Percentiles rank a stretch among this genome's conserved stretches.
Conservation (phyloP, 1,140 invertebrate species). For the Pissodes strobi region DNA sequence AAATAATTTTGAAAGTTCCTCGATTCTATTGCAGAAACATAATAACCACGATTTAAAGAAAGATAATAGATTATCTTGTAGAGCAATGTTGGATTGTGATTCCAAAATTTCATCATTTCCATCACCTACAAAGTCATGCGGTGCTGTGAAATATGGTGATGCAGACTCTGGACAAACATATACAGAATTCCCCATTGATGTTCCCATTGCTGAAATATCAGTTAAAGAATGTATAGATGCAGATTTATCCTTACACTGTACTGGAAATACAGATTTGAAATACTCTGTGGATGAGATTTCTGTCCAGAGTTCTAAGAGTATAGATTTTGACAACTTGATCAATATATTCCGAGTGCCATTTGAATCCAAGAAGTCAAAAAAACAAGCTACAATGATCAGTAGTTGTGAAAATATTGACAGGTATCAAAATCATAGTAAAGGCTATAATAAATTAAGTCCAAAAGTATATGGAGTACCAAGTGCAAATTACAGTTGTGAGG, state of each 20-base stretch:
- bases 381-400: constrained; percentile 41
- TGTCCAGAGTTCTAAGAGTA: constrained; percentile 60
- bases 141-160: constrained; percentile 35
- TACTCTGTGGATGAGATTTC: constrained; percentile 60
- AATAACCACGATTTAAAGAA: constrained; percentile 18
- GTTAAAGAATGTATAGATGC: not conserved
- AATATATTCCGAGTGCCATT: constrained; percentile 50
- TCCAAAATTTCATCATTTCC: constrained; percentile 20
- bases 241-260: not conserved
- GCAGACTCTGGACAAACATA: constrained; percentile 37
- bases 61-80: constrained; percentile 33
- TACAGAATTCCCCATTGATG: constrained; percentile 51
- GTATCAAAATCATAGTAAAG: constrained; percentile 33
- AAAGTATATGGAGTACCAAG: constrained; percentile 61
- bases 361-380: constrained; percentile 44
- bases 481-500: constrained; percentile 63
- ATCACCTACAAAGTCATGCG: constrained; percentile 26
- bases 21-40: constrained; percentile 17
- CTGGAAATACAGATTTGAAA: constrained; percentile 3
- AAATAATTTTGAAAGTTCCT: constrained; percentile 8
- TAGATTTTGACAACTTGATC: constrained; percentile 51
- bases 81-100: constrained; percentile 35
- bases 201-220: constrained; percentile 28
- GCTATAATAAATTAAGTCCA: constrained; percentile 60
- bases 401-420: constrained; percentile 50